These are phyloP conservation scores for Electrophaes corylata DNA, from an alignment of 2,888 invertebrate genomes.

Conservation along the genomic window DNA sequence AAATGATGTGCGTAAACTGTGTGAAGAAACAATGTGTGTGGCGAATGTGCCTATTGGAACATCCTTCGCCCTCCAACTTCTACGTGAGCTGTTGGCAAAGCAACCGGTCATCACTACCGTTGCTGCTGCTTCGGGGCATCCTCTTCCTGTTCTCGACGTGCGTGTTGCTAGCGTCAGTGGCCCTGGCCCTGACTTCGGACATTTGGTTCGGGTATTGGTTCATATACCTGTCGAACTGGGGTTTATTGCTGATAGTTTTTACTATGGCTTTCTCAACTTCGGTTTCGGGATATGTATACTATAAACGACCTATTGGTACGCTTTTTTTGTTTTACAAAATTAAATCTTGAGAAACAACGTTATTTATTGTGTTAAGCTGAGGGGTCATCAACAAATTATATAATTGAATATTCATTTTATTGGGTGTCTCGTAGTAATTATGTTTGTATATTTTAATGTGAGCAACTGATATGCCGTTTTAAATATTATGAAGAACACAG, in stretches of 20 bases:
- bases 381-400: no score
- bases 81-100: conserved; percentile 70
- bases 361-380: no score
- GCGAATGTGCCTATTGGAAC: conserved; percentile 59
- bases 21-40: conserved; percentile 51
- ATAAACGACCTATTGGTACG: conserved; percentile 63
- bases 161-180: conserved; percentile 54
- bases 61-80: conserved; percentile 61
- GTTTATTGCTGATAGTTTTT: conserved; percentile 61
- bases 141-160: conserved; percentile 61
- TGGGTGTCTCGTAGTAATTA: neutral
- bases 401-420: neutral
- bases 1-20: conserved; percentile 51
- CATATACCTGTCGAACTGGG: conserved; percentile 79
- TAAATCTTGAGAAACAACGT: neutral
- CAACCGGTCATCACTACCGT: conserved; percentile 58
- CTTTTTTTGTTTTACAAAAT: conserved; percentile 21
- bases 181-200: conserved; percentile 52
- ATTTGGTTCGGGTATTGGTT: conserved; percentile 65
- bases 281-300: conserved; percentile 60
- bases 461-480: neutral
- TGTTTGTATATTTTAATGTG: neutral
- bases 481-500: neutral
- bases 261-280: conserved; percentile 59
- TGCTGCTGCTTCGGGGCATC: conserved; percentile 54